Base-by-base conservation (phyloP, 35 echinoderm and acorn worm genomes). In the Lytechinus variegatus region DNA sequence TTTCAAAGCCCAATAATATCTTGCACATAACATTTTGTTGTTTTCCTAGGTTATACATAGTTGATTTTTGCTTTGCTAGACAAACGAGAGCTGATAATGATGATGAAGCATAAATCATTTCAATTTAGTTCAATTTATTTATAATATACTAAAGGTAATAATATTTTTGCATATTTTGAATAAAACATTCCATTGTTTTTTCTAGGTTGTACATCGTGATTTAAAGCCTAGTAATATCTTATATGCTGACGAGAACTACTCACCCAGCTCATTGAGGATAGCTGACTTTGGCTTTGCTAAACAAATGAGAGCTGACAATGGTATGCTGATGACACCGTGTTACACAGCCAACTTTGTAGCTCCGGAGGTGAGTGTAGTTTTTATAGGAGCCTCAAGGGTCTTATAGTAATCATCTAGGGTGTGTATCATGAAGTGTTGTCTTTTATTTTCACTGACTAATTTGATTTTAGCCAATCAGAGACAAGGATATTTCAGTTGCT, bases 271-370 rank as follows among this genome's bases (percentile, higher is more conserved):
- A 27, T 94, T 99, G 29, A 95, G 97, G 86, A 96, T 99, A 54
- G 97, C 96, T 21, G 98, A 99, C 92, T 99, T 99, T 96, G 98
- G 98, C 11, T 99, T 99, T 95, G 98, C 98, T n/a, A 99, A 97
- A 71, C 98, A 99, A 94, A 97, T 99, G 97, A 95, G 98, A 89
- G 98, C 98, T 24, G 98, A 99, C 27, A 99, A 99, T 66, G 98
- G 98, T 1, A 54, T 99, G 94, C 96, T 99, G 54, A 99, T 99
- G 98, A 99, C 98, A 19, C 98, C 98, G 14, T 99, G 98, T 72
- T 99, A 99, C 55, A 99, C 98, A 53, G 98, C 98, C 57, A 99
- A 99, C 92, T 99, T 99, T 98, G 98, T 99, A 28, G 98, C 98
- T 55, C 98, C 98, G 52, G 98, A 99, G 96, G 97, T 99, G 52